Evolutionary conservation across 2,797 vertebrate species (phyloP), one percentile per base, ranked within the genome.

Genomic region (Galagoides demidoff): DNA sequence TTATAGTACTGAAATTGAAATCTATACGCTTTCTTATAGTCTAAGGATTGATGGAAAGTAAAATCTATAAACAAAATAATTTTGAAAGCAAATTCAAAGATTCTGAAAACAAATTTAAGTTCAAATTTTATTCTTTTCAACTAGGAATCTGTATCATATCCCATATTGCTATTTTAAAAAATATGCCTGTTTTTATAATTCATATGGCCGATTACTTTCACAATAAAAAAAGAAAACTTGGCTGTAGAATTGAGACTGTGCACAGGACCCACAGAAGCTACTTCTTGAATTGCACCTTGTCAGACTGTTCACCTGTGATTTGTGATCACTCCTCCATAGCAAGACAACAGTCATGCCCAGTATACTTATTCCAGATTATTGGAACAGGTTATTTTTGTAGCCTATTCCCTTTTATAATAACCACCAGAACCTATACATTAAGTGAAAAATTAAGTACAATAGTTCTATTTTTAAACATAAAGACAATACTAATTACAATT

Each of bases 391-490:
- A 95, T 96, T 95, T 95, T 57, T 86, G 68, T 90, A 82, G 79
- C 31, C 84, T 71, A 95, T 89, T 97, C 39, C 29, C 0, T 86
- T 81, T 29, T 76, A 74, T 49, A 94, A 96, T 89, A 55, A 90
- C 96, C 49, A 63, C 88, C 90, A 98, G 49, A 93, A 92, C 45
- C 52, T 90, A 68, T 95, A 95, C 31, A 97, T 98, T 97, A 85
- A 95, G 84, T 82, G 91, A 97, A 96, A n/a, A 45, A 90, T 97
- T 97, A 97, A 39, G 64, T 66, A 84, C 85, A 97, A 95, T 45
- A 95, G 82, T 94, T 61, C 89, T 97, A 81, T 97, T 98, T 98
- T 98, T 98, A 97, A 95, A 96, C 91, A 92, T 4, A 9, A 96
- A 31, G 39, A 95, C 81, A 96, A 93, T 92, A 96, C 95, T 97